Evolutionary conservation across 2,797 vertebrate species (phyloP).

Genomic region (Fistularia tabacaria): DNA sequence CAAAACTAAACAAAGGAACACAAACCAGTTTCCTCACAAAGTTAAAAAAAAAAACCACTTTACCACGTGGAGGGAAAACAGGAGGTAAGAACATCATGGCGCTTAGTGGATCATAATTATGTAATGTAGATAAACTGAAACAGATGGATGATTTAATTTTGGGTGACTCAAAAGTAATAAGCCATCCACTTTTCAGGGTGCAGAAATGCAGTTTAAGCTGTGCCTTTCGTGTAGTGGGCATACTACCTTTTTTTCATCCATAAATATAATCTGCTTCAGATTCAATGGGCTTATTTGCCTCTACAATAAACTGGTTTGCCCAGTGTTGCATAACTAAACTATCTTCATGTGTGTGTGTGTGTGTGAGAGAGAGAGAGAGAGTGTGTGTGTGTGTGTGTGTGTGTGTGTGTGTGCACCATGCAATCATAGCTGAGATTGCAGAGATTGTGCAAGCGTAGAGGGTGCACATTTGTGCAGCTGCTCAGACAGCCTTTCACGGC

Average conservation of each 20-base stretch:
- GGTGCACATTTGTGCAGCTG: constrained; percentile 54
- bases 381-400: constrained; percentile 14
- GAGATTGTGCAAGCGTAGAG: constrained; percentile 44
- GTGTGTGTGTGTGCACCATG: constrained; percentile 1
- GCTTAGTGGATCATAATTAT: constrained; percentile 30
- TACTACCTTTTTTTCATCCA: not conserved
- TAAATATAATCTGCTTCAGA: too few species aligned
- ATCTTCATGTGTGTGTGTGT: constrained; percentile 12
- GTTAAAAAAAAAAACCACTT: not conserved
- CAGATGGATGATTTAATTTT: constrained; percentile 32
- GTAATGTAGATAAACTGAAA: constrained; percentile 34
- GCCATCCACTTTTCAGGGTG: not conserved
- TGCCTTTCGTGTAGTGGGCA: not conserved
- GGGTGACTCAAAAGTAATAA: constrained; percentile 9
- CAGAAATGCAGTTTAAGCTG: constrained; percentile 1
- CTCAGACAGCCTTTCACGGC: constrained; percentile 31
- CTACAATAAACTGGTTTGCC: constrained; percentile 7
- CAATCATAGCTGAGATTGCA: constrained; percentile 25
- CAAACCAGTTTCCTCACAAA: too few species aligned
- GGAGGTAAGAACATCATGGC: constrained; percentile 14
- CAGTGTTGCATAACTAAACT: constrained; percentile 31
- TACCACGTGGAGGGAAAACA: constrained; percentile 18
- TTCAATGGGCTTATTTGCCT: not conserved
- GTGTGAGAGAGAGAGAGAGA: too few species aligned
- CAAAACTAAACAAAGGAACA: constrained; percentile 8